These are phyloP conservation scores for Synanthedon tipuliformis DNA, from an alignment of 2,888 invertebrate genomes.

Conservation along the genomic window DNA sequence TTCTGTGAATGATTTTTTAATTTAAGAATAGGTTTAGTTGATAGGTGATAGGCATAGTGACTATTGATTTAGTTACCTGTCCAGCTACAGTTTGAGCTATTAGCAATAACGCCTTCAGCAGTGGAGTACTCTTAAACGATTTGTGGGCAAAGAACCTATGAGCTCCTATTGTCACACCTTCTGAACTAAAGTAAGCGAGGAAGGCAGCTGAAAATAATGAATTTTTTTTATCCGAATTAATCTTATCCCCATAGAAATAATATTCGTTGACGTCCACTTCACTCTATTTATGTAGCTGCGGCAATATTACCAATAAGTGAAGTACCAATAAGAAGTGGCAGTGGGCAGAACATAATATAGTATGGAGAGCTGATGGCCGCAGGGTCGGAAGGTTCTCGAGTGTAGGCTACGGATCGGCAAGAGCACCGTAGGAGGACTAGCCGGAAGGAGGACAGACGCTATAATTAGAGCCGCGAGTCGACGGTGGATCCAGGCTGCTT, in stretches of 20 bases:
- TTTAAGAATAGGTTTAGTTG: not conserved
- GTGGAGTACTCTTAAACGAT: constrained; percentile 78
- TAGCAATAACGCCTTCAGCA: constrained; percentile 72
- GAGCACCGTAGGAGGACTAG: too few species aligned
- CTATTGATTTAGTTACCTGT: constrained; percentile 67
- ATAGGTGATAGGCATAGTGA: not conserved
- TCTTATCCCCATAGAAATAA: not conserved
- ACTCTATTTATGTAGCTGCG: not conserved
- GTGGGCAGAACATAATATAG: too few species aligned
- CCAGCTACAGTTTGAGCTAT: constrained; percentile 78
- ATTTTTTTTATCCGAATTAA: not conserved
- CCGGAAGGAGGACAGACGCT: too few species aligned
- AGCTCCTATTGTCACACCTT: constrained; percentile 83
- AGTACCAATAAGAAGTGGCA: not conserved
- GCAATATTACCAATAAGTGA: not conserved
- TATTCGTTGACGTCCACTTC: not conserved
- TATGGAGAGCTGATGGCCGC: too few species aligned
- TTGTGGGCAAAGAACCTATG: constrained; percentile 84
- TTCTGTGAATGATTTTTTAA: constrained; percentile 49
- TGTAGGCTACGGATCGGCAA: too few species aligned
- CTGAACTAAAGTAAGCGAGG: constrained; percentile 30
- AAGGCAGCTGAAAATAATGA: constrained; percentile 21
- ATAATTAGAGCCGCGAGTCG: too few species aligned
- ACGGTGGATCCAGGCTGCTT: too few species aligned
- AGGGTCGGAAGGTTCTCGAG: too few species aligned